Evolutionary conservation across 2,888 invertebrate species (phyloP).

Genomic region (Arge pagana): DNA sequence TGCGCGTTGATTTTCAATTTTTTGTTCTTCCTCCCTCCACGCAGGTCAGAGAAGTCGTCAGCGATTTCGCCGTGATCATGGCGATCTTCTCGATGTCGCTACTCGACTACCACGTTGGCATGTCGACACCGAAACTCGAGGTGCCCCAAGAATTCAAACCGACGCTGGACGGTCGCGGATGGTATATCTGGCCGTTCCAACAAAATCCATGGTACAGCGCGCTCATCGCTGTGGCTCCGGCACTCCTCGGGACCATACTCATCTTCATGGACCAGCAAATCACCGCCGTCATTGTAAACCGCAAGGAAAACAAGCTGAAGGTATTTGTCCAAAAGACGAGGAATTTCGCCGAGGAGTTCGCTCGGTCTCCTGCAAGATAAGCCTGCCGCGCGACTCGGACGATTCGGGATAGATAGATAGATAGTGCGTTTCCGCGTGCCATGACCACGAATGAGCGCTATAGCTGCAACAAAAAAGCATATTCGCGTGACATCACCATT

Average conservation of each 20-base stretch:
- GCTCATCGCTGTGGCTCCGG: slow-evolving; percentile 84
- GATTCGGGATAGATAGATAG: too few relatives aligned
- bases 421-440: too few relatives aligned
- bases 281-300: slow-evolving; percentile 96
- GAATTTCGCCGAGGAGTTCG: too few relatives aligned
- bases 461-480: too few relatives aligned
- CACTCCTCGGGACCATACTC: slow-evolving; percentile 91
- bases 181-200: slow-evolving; percentile 80
- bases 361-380: too few relatives aligned
- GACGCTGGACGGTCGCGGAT: slow-evolving; percentile 74
- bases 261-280: slow-evolving; percentile 99
- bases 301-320: slow-evolving; percentile 96
- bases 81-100: slow-evolving; percentile 91
- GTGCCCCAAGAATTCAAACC: slow-evolving; percentile 89
- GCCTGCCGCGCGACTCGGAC: too few relatives aligned
- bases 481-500: too few relatives aligned
- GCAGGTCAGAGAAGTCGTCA: slow-evolving; percentile 86
- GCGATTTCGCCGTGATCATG: slow-evolving; percentile 97
- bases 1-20: too few relatives aligned
- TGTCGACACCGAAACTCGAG: slow-evolving; percentile 92
- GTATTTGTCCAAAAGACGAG: slow-evolving; percentile 49
- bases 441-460: too few relatives aligned
- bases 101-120: slow-evolving; percentile 79
- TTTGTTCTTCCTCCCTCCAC: too few relatives aligned
- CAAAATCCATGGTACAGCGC: slow-evolving; percentile 87